phyloP scores from a whole-genome alignment of 2,113 vertebrate genomes.

The Morone saxatilis region DNA sequence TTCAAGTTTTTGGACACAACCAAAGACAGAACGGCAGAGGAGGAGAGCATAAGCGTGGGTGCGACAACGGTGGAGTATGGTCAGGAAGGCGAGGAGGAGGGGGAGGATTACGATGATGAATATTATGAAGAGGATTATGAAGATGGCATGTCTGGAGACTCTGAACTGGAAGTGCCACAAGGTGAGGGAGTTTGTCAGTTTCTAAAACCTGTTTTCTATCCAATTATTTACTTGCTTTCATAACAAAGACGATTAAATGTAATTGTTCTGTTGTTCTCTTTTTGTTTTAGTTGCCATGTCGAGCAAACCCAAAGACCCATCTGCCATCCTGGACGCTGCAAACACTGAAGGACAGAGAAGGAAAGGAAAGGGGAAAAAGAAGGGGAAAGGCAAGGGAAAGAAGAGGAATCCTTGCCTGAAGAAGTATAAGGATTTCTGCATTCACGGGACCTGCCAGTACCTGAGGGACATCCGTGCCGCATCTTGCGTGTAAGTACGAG shows the following conservation, averaged over 20 bases:
- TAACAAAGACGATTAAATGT: not conserved
- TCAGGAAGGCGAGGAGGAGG: slow-evolving; percentile 54
- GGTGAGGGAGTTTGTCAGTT: slow-evolving; percentile 61
- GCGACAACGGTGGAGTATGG: slow-evolving; percentile 46
- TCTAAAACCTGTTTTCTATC: too few species aligned
- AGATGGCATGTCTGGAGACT: slow-evolving; percentile 80
- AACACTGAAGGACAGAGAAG: slow-evolving; percentile 65
- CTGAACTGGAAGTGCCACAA: slow-evolving; percentile 68
- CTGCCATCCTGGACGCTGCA: slow-evolving; percentile 63
- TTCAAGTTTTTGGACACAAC: slow-evolving; percentile 77
- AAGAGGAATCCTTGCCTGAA: slow-evolving; percentile 94
- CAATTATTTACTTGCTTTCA: not conserved
- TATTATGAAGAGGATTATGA: slow-evolving; percentile 77
- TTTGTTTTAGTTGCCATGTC: slow-evolving; percentile 88
- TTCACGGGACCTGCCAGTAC: slow-evolving; percentile 95
- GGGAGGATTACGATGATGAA: slow-evolving; percentile 71
- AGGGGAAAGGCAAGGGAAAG: slow-evolving; percentile 90
- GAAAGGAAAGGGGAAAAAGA: slow-evolving; percentile 85
- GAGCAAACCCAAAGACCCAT: slow-evolving; percentile 88
- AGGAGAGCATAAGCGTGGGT: slow-evolving; percentile 45
- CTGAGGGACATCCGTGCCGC: slow-evolving; percentile 85
- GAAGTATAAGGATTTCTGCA: slow-evolving; percentile 96
- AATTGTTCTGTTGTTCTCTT: not conserved
- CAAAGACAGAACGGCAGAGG: slow-evolving; percentile 64
- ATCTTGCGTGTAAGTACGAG: slow-evolving; percentile 91